A percentile compares a stretch with the other conserved stretches of the same genome.
Evolutionary conservation across 1,140 invertebrate species (phyloP).

Genomic region (Stegodyphus dumicola): DNA sequence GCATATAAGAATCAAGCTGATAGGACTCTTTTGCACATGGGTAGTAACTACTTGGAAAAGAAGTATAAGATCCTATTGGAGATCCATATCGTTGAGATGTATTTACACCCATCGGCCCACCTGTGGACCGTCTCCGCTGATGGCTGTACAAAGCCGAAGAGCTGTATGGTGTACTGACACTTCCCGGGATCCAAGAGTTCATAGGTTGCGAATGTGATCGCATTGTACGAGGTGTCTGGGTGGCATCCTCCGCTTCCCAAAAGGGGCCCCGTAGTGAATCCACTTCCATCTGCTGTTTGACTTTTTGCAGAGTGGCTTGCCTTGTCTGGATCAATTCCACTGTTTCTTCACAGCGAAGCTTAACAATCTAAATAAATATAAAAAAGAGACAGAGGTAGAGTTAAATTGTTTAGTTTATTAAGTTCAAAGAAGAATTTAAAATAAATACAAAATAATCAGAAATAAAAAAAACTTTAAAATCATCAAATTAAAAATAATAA

Average conservation of each 20-base stretch:
- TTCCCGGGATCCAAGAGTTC: constrained; percentile 42
- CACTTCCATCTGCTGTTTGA: constrained; percentile 67
- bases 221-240: constrained; percentile 47
- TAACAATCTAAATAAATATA: constrained; percentile 69
- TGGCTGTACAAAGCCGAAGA: neutral
- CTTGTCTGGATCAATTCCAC: constrained; percentile 70
- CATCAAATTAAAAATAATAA: too few relatives aligned
- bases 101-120: constrained; percentile 18
- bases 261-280: constrained; percentile 43
- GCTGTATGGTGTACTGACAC: constrained; percentile 39
- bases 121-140: constrained; percentile 37
- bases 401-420: neutral
- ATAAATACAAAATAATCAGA: neutral
- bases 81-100: constrained; percentile 39
- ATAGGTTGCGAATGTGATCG: constrained; percentile 49
- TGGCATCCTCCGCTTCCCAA: constrained; percentile 55
- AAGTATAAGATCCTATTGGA: constrained; percentile 58
- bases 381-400: too few relatives aligned
- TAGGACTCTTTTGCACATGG: constrained; percentile 42
- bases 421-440: neutral
- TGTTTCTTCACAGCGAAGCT: constrained; percentile 73
- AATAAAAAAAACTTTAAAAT: neutral
- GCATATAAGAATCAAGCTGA: constrained; percentile 40
- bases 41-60: constrained; percentile 59
- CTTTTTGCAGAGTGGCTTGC: constrained; percentile 67